Evolutionary conservation across 2,888 invertebrate genomes (phyloP), one percentile per base, ranked within the genome.

Genomic region (Spatulosminthurus flaviceps): DNA sequence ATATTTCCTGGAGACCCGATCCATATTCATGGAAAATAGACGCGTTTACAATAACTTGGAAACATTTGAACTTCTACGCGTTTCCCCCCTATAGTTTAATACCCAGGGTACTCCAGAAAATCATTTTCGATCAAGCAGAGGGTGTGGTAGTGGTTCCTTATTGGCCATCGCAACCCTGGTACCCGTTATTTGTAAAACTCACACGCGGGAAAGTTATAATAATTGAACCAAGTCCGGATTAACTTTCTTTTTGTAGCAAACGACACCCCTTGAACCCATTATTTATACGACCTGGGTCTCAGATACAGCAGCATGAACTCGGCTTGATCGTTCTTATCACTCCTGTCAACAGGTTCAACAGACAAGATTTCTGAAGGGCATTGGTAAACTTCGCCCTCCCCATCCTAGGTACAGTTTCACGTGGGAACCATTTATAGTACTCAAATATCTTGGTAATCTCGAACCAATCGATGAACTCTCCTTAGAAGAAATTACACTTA

Each of bases 221-320:
- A 24, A 64, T 64, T 22, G 4, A 1, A 11, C 24, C 64, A 24
- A 1, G 29, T 1, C 7, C n/a, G 28, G 19, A 69, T 26, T 34
- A 13, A 19, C n/a, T 69, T 2, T 5, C n/a, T 69, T 69, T 69
- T 34, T 11, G 28, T 69, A 24, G 29, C 28, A 69, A 29, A 29
- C 2, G 9, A 21, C 28, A 69, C 19, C 69, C 69, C 7, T 16
- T 69, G 28, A 21, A 34, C 28, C 28, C 42, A 71, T 16, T 4
- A 1, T 2, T 19, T 78, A n/a, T 79, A 64, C 41, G 70, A 77
- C 1, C 19, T 61, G 1, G 80, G 80, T 16, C 19, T 26, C 7
- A 29, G 79, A 19, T 83, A 82, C 21, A 80, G 77, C 21, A 73
- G 61, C 16, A 24, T 83, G 2, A 82, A 82, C 51, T 43, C 69